Percentiles rank a stretch among this genome's conserved stretches.
These are phyloP conservation scores for Helicorthomorpha holstii DNA, from an alignment of 1,140 invertebrate species.

Conservation along the genomic window DNA sequence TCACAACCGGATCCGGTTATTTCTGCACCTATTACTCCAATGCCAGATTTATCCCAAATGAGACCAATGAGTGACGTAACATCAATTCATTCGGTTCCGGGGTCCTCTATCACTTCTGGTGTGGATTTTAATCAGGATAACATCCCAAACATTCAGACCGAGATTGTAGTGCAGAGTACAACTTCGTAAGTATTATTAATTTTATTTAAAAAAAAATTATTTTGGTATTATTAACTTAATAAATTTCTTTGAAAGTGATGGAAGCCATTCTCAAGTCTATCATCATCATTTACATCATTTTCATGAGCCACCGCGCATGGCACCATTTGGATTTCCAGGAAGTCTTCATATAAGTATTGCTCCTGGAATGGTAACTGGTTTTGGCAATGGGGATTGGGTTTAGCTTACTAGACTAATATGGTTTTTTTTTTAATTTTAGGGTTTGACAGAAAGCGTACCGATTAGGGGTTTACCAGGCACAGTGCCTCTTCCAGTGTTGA, in stretches of 20 bases:
- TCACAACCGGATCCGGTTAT: conserved; percentile 4
- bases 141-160: conserved; percentile 15
- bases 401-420: neutral
- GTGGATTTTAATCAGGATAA: neutral
- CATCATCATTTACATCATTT: conserved; percentile 49
- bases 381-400: neutral
- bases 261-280: neutral
- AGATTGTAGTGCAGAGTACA: conserved; percentile 21
- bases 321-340: conserved; percentile 26
- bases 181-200: conserved; percentile 5
- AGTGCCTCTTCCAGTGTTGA: too few relatives aligned
- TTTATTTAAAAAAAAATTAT: too few relatives aligned
- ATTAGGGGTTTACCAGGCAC: too few relatives aligned
- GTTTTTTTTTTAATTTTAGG: neutral
- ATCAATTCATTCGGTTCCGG: conserved; percentile 6
- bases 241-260: neutral
- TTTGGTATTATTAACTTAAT: too few relatives aligned
- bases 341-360: conserved; percentile 36
- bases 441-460: conserved; percentile 9
- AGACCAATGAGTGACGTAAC: conserved; percentile 20
- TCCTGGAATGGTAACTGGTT: conserved; percentile 17
- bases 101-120: neutral
- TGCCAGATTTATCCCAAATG: conserved; percentile 14
- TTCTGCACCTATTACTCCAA: conserved; percentile 6
- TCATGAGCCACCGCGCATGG: conserved; percentile 31